phyloP scores from a whole-genome alignment of 2,888 invertebrate genomes.

The Agrotis segetum region DNA sequence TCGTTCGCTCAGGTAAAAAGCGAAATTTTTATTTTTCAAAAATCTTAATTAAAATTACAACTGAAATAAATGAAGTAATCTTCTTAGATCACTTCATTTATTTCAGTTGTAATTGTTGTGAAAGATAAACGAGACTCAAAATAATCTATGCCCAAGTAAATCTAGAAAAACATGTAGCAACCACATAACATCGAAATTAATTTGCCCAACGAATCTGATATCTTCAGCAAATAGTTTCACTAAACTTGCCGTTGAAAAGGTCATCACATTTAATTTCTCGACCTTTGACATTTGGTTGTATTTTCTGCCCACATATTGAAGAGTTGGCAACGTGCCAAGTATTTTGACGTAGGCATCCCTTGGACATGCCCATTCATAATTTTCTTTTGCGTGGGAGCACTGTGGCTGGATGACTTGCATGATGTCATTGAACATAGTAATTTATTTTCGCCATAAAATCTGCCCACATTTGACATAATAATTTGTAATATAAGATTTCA shows the following conservation, averaged over 20 bases:
- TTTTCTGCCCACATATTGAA: conserved; percentile 66
- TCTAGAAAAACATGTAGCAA: neutral
- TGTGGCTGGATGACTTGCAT: conserved; percentile 27
- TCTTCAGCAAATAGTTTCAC: conserved; percentile 62
- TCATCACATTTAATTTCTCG: conserved; percentile 66
- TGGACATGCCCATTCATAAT: conserved; percentile 78
- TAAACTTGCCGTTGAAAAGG: conserved; percentile 47
- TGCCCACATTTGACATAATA: conserved; percentile 16
- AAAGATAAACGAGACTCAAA: neutral
- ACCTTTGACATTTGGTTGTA: conserved; percentile 78
- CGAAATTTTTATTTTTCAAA: too few species aligned
- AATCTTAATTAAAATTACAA: too few species aligned
- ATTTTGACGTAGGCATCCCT: conserved; percentile 72
- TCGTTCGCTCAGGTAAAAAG: neutral
- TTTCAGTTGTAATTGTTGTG: neutral
- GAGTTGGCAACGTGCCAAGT: conserved; percentile 78
- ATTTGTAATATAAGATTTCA: neutral
- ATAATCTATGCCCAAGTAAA: neutral
- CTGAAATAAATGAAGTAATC: too few species aligned
- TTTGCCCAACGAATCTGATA: conserved; percentile 24
- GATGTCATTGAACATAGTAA: conserved; percentile 24
- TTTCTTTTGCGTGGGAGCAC: conserved; percentile 60
- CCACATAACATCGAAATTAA: conserved; percentile 22
- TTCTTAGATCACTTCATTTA: too few species aligned
- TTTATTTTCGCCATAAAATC: conserved; percentile 26